Evolutionary conservation across 2,888 invertebrate genomes (phyloP).

Genomic region (Trissolcus japonicus): DNA sequence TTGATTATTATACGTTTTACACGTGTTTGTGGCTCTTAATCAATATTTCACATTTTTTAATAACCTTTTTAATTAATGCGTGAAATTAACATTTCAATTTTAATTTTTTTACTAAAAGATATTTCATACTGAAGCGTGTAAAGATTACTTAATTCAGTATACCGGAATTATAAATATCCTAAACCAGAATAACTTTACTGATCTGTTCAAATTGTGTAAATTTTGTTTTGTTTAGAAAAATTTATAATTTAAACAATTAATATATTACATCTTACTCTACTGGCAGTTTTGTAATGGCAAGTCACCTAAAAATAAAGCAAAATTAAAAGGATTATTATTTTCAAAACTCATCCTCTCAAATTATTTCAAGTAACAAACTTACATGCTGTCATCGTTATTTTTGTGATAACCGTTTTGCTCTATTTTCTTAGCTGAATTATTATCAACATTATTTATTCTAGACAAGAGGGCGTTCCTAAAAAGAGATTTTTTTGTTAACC

Average conservation of each 20-base stretch:
- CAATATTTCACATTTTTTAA: not conserved
- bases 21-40: not conserved
- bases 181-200: no score
- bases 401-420: conserved; percentile 44
- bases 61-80: no score
- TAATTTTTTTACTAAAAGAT: no score
- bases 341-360: not conserved
- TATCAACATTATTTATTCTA: conserved; percentile 36
- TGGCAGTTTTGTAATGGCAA: not conserved
- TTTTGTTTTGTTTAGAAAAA: not conserved
- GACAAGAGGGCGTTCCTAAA: conserved; percentile 41
- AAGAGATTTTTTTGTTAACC: not conserved
- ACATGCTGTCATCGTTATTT: conserved; percentile 31
- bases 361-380: conserved; percentile 7
- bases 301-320: not conserved
- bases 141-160: no score
- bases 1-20: not conserved
- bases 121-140: no score
- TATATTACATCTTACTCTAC: not conserved
- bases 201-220: no score
- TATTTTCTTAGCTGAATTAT: conserved; percentile 23
- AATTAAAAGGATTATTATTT: not conserved
- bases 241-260: no score
- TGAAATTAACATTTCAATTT: no score
- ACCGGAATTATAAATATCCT: no score